Evolutionary conservation across 2,797 vertebrate genomes (phyloP).

Genomic region (Semaprochilodus insignis): DNA sequence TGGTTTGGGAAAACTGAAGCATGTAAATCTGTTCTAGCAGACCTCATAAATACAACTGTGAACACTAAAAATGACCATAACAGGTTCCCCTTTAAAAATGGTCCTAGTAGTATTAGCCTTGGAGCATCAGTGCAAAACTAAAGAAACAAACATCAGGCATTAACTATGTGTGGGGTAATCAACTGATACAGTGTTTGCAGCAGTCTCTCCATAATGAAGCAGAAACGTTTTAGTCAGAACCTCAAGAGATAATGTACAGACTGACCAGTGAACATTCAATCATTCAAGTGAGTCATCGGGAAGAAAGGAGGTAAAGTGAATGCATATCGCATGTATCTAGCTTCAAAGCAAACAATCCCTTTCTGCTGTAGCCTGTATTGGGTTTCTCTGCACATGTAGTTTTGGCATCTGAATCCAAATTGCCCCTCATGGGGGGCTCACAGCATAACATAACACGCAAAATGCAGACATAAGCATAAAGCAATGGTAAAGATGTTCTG

Average conservation of each 20-base stretch:
- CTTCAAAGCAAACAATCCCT: neutral
- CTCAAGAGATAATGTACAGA: neutral
- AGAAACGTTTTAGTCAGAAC: neutral
- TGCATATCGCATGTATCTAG: neutral
- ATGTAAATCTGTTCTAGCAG: too few species aligned
- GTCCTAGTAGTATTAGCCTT: too few species aligned
- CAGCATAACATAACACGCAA: neutral
- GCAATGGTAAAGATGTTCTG: conserved; percentile 25
- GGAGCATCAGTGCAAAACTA: too few species aligned
- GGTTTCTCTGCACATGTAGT: neutral
- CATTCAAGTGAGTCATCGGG: neutral
- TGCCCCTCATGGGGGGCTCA: neutral
- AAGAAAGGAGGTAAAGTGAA: neutral
- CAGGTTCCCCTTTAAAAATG: too few species aligned
- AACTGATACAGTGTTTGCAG: too few species aligned
- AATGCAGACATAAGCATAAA: neutral
- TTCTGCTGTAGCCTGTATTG: neutral
- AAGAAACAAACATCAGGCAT: too few species aligned
- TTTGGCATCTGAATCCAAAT: neutral
- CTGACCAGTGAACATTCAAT: neutral
- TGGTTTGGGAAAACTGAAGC: too few species aligned
- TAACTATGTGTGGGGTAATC: too few species aligned
- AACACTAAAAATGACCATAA: too few species aligned
- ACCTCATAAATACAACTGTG: too few species aligned
- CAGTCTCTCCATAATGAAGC: neutral